Evolutionary conservation across 2,113 vertebrate genomes (phyloP).

Genomic region (Procavia capensis): DNA sequence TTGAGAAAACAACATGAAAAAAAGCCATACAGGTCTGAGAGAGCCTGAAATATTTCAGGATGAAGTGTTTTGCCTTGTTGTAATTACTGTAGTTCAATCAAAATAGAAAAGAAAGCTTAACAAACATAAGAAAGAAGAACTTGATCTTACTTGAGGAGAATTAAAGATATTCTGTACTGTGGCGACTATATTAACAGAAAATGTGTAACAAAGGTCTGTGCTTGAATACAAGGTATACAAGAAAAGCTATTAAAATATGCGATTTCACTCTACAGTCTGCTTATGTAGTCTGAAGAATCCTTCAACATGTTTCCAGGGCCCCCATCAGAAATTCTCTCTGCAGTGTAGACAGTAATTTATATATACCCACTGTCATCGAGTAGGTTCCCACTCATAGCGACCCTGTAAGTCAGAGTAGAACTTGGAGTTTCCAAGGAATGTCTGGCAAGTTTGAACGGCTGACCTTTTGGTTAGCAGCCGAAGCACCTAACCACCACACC

Average conservation of each 20-base stretch:
- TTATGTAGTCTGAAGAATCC: not conserved
- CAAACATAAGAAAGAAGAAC: not conserved
- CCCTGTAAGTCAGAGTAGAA: no score
- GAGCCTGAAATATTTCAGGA: not conserved
- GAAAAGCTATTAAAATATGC: not conserved
- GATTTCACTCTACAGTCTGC: not conserved
- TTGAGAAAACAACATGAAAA: not conserved
- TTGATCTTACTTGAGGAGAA: not conserved
- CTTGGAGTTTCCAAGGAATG: no score
- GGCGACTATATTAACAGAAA: not conserved
- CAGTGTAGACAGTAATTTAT: not conserved
- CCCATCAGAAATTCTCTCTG: not conserved
- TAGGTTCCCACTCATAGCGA: no score
- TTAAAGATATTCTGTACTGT: not conserved
- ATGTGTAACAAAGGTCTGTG: not conserved
- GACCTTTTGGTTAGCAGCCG: no score
- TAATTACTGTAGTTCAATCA: not conserved
- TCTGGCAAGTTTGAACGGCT: no score
- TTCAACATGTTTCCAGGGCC: not conserved
- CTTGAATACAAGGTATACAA: no score
- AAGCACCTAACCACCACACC: no score
- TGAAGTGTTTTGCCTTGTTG: not conserved
- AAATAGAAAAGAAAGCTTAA: not conserved
- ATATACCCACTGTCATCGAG: no score
- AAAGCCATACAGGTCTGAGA: not conserved